A percentile compares a stretch with the other conserved stretches of the same genome.
These are phyloP conservation scores for Terrapene triunguis DNA, from an alignment of 2,113 vertebrate genomes.

Conservation along the genomic window DNA sequence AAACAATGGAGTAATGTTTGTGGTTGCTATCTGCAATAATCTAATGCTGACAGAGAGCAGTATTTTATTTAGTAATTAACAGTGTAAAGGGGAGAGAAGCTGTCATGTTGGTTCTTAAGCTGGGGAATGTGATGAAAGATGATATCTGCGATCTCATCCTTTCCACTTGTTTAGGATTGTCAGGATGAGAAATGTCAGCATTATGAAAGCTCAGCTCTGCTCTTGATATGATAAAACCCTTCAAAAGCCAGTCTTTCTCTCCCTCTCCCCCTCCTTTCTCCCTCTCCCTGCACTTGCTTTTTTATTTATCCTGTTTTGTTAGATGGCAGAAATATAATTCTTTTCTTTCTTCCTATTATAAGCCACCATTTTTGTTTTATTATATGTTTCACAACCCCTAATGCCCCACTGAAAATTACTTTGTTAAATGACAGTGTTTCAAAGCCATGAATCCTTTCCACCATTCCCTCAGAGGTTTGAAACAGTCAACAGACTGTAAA, in stretches of 20 bases:
- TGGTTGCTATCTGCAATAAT: slow-evolving; percentile 86
- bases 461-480: slow-evolving; percentile 96
- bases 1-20: slow-evolving; percentile 81
- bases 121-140: slow-evolving; percentile 96
- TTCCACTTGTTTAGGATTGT: slow-evolving; percentile 99
- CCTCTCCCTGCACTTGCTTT: slow-evolving; percentile 83
- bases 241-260: slow-evolving; percentile 89
- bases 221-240: slow-evolving; percentile 99
- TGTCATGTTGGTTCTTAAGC: slow-evolving; percentile 93
- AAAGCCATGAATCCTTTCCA: slow-evolving; percentile 92
- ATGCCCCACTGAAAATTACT: slow-evolving; percentile 97
- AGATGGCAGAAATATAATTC: slow-evolving; percentile 96
- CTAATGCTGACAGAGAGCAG: slow-evolving; percentile 87
- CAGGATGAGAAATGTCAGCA: slow-evolving; percentile 99
- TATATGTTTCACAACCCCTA: slow-evolving; percentile 96
- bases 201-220: slow-evolving; percentile 97
- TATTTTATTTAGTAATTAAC: slow-evolving; percentile 98
- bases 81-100: slow-evolving; percentile 88
- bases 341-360: slow-evolving; percentile 90
- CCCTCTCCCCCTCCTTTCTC: slow-evolving; percentile 71
- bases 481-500: slow-evolving; percentile 99
- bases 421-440: slow-evolving; percentile 98
- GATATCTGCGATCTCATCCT: slow-evolving; percentile 98
- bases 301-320: slow-evolving; percentile 97
- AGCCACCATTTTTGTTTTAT: slow-evolving; percentile 93